Conservation (phyloP, 2,888 invertebrate species). For the Pelosia muscerda region DNA sequence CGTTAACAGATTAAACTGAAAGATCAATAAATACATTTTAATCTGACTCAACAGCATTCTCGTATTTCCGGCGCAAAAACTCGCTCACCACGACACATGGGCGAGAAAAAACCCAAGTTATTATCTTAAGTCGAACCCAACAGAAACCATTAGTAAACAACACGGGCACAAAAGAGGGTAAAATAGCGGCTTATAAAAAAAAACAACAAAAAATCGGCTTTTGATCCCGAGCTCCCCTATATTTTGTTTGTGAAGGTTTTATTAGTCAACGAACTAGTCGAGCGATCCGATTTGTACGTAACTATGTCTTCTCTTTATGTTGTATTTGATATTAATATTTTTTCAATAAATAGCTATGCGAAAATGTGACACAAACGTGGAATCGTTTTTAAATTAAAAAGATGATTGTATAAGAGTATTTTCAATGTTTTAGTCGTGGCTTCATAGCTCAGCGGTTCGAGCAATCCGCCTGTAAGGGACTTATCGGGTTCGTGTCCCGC, state of each 20-base stretch:
- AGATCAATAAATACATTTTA: constrained; percentile 84
- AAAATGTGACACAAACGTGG: not conserved
- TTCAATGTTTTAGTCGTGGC: too few species aligned
- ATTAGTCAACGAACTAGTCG: constrained; percentile 79
- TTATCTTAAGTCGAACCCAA: constrained; percentile 87
- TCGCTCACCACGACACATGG: constrained; percentile 77
- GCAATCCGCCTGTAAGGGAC: too few species aligned
- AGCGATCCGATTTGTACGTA: constrained; percentile 63
- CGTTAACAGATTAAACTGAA: constrained; percentile 73
- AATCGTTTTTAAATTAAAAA: not conserved
- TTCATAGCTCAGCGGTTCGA: too few species aligned
- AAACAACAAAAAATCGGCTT: constrained; percentile 84
- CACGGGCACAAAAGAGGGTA: constrained; percentile 84
- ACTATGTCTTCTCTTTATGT: constrained; percentile 37
- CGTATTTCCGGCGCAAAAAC: constrained; percentile 84
- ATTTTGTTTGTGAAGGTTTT: constrained; percentile 82
- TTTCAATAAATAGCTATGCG: constrained; percentile 16
- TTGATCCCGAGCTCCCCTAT: constrained; percentile 82
- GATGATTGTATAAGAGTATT: too few species aligned
- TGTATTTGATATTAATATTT: constrained; percentile 46
- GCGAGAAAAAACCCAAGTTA: constrained; percentile 83
- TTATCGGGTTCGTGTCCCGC: too few species aligned
- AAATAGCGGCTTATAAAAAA: constrained; percentile 83
- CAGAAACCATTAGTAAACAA: constrained; percentile 87
- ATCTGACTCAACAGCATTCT: constrained; percentile 80